Conservation (phyloP, 2,113 vertebrate genomes). For the Egretta garzetta region DNA sequence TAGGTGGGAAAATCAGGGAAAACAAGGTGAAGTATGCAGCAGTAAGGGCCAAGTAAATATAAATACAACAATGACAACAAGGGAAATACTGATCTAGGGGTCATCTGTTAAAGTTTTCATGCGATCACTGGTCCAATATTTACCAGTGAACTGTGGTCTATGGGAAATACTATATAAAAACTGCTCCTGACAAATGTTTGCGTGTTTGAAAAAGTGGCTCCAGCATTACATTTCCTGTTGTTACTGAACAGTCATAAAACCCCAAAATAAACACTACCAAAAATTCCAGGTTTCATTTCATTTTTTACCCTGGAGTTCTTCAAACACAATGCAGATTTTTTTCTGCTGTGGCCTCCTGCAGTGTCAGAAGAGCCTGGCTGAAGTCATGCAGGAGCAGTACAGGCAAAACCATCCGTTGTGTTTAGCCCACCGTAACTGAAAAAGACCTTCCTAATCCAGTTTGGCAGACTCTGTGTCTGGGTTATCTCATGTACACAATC, state of each 20-base stretch:
- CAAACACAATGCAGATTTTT: background rate
- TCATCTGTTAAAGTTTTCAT: background rate
- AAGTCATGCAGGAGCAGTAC: background rate
- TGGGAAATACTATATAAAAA: background rate
- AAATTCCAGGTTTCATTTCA: background rate
- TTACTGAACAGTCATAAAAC: background rate
- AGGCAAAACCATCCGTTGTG: background rate
- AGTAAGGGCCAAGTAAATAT: background rate
- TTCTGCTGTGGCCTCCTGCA: background rate
- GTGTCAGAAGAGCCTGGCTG: background rate
- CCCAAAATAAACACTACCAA: background rate
- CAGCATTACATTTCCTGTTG: background rate
- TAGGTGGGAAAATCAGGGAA: background rate
- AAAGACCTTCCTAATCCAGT: background rate
- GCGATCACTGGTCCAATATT: background rate
- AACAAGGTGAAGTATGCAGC: background rate
- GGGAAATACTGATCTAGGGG: background rate
- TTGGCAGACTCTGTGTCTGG: background rate
- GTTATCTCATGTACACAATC: background rate
- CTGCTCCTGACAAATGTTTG: background rate
- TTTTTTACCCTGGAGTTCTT: background rate
- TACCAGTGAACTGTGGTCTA: background rate
- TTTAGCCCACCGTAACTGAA: background rate
- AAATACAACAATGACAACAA: background rate
- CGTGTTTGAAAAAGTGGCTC: accelerated